phyloP scores from a whole-genome alignment of 2,113 vertebrate species.

The Myrmecophaga tridactyla region DNA sequence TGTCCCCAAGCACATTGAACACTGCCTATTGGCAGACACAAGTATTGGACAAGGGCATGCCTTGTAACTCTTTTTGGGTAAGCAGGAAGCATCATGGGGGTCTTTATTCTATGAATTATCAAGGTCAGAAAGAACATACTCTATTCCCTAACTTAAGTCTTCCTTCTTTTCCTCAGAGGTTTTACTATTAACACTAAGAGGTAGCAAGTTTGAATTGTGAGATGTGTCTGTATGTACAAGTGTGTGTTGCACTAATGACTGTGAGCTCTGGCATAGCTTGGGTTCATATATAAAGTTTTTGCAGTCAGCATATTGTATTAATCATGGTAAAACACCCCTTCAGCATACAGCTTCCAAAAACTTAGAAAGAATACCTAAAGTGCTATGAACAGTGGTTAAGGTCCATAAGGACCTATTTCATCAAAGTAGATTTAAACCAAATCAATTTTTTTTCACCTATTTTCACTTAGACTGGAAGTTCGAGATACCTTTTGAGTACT shows the following conservation, averaged over 20 bases:
- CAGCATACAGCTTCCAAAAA: neutral
- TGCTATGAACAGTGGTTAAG: neutral
- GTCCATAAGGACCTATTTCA: neutral
- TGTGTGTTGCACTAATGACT: neutral
- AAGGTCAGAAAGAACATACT: neutral
- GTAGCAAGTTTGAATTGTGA: neutral
- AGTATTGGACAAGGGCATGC: neutral
- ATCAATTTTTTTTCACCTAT: neutral
- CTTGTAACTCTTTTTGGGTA: neutral
- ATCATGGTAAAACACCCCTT: neutral
- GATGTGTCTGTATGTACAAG: neutral
- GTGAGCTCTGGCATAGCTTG: neutral
- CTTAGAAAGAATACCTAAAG: neutral
- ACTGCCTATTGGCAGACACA: neutral
- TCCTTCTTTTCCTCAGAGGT: neutral
- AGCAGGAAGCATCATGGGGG: neutral
- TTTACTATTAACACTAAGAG: constrained; percentile 4
- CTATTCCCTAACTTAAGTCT: neutral
- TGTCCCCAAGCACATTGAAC: neutral
- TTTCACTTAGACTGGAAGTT: neutral
- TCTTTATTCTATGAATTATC: neutral
- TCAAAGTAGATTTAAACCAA: neutral
- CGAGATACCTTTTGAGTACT: neutral
- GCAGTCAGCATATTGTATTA: neutral
- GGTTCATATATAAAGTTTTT: neutral